A percentile compares a stretch with the other conserved stretches of the same genome.
phyloP scores from a whole-genome alignment of 2,113 vertebrate genomes.

The Solenodon paradoxus region DNA sequence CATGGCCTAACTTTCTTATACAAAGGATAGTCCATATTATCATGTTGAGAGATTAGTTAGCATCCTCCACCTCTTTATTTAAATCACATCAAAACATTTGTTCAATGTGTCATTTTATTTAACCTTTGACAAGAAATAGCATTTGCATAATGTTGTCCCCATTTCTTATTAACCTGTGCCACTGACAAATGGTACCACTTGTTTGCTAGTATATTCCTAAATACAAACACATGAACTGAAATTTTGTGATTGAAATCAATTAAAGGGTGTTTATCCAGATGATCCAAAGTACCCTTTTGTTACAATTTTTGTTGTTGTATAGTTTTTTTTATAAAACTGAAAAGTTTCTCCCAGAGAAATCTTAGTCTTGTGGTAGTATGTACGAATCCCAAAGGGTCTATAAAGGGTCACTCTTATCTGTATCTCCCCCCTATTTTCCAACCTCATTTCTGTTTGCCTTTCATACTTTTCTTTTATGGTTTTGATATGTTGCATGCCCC shows the following conservation, averaged over 20 bases:
- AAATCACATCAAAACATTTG: neutral
- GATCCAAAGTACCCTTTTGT: neutral
- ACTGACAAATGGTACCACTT: neutral
- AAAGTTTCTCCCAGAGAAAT: conserved; percentile 1
- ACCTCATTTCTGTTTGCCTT: neutral
- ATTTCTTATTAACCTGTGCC: neutral
- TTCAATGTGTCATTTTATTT: neutral
- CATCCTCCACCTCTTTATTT: neutral
- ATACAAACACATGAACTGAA: neutral
- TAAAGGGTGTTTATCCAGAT: neutral
- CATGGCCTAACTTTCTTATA: neutral
- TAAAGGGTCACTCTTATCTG: neutral
- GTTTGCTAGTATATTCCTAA: neutral
- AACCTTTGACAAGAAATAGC: neutral
- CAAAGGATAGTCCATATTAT: neutral
- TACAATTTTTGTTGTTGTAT: neutral
- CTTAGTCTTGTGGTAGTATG: neutral
- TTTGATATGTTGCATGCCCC: neutral
- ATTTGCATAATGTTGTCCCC: neutral
- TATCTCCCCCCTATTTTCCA: neutral
- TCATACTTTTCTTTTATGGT: neutral
- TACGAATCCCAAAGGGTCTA: neutral
- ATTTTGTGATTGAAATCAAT: neutral
- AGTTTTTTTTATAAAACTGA: conserved; percentile 41
- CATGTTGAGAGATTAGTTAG: neutral